Evolutionary conservation across 2,888 invertebrate species (phyloP).

Genomic region (Tanypteryx hageni): DNA sequence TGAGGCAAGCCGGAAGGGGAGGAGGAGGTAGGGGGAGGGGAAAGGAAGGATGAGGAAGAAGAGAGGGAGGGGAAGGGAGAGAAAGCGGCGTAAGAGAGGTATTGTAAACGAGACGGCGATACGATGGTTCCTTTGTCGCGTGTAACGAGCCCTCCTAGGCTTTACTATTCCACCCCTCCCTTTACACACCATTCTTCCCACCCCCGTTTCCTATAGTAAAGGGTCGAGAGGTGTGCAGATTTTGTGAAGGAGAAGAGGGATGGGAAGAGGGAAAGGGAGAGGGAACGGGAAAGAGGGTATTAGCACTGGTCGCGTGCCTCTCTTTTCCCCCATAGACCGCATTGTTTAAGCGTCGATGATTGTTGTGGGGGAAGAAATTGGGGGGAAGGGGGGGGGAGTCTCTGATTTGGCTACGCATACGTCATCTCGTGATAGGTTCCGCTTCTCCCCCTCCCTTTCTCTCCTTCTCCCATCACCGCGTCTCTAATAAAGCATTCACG

Average conservation of each 20-base stretch:
- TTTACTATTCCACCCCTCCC: not conserved
- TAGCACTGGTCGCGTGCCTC: not conserved
- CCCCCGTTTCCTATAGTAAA: no score
- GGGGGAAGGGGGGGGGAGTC: not conserved
- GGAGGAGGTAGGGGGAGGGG: not conserved
- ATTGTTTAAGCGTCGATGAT: constrained; percentile 56
- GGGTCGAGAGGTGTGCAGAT: no score
- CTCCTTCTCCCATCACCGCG: not conserved
- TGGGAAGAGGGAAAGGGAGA: not conserved
- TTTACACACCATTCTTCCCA: no score
- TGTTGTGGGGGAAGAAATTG: not conserved
- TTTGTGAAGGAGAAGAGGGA: not conserved
- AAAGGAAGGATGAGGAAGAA: not conserved
- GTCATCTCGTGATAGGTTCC: not conserved
- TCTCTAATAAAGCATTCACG: constrained; percentile 26
- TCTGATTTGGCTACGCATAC: not conserved
- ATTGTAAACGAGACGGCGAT: not conserved
- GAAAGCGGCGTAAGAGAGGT: not conserved
- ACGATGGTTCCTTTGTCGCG: constrained; percentile 12
- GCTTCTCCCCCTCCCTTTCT: not conserved
- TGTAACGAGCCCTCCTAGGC: constrained; percentile 14
- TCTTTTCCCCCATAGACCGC: not conserved
- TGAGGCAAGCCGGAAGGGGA: constrained; percentile 5
- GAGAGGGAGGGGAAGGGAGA: not conserved
- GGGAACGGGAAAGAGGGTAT: not conserved